These are phyloP conservation scores for Homarus americanus DNA, from an alignment of 1,140 invertebrate species.

Conservation along the genomic window DNA sequence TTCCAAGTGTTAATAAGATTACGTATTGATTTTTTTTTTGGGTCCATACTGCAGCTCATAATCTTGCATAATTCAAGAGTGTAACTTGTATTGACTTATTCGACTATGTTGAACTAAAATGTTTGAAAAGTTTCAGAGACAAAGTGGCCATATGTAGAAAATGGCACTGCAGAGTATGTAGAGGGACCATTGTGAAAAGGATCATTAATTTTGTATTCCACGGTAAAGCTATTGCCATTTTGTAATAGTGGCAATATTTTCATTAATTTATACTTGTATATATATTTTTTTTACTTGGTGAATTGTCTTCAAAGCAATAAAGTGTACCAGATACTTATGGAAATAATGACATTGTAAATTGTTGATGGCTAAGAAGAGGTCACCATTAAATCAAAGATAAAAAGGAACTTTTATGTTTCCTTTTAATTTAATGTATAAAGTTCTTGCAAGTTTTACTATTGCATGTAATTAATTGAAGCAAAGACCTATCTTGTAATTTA, in stretches of 20 bases:
- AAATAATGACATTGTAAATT: background rate
- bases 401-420: background rate
- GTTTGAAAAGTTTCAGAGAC: background rate
- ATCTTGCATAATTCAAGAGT: background rate
- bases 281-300: background rate
- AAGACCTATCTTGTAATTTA: background rate
- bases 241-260: background rate
- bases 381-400: background rate
- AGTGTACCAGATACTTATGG: background rate
- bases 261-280: background rate
- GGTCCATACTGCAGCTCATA: slow-evolving; percentile 44
- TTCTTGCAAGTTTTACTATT: background rate
- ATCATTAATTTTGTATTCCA: slow-evolving; percentile 17
- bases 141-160: slow-evolving; percentile 4
- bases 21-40: slow-evolving; percentile 37
- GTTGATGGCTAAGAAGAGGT: background rate
- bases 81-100: background rate
- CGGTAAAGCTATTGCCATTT: background rate
- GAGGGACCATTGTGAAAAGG: slow-evolving; percentile 30
- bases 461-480: background rate
- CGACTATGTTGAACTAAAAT: background rate
- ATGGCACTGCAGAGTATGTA: slow-evolving; percentile 26
- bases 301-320: slow-evolving; percentile 13
- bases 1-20: slow-evolving; percentile 53
- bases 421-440: background rate